Evolutionary conservation across 2,888 invertebrate genomes (phyloP), one percentile per base, ranked within the genome.

Genomic region (Drosophila incognita): DNA sequence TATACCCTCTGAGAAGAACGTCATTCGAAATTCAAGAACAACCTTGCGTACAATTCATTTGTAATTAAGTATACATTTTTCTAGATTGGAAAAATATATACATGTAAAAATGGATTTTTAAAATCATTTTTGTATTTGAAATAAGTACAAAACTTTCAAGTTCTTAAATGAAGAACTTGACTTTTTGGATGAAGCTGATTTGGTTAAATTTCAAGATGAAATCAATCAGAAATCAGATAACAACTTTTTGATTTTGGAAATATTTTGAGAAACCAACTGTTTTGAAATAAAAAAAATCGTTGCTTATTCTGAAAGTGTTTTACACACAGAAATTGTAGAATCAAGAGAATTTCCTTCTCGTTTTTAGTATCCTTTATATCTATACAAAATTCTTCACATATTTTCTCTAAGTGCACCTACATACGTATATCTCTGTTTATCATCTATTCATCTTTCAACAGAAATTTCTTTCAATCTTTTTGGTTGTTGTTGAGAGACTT

Each of bases 401-500:
- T 54, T 54, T 54, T 36, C 36, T 54, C 36, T 27, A n/a, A 54
- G 24, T 36, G 36, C 27, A 54, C 24, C 36, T 0, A 27, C 6
- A 42, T 11, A 29, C 36, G n/a, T 31, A n/a, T 18, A 2, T 8
- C 33, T 48, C 21, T 31, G n/a, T 56, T 52, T 70, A 64, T 60
- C 54, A 71, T 70, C 33, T 38, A 15, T 21, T 53, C 8, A 15
- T 74, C 67, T 64, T 46, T 36, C 10, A 21, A 27, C 31, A 57
- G 11, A 65, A 29, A 65, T 56, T 48, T 27, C 8, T 40, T 13
- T 40, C n/a, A 18, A 53, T 53, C 24, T 38, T 38, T 38, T 36
- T 54, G 27, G 35, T 54, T 56, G 18, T 52, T 49, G 11, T 49
- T 27, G 61, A 71, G 71, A 67, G 54, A 75, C 27, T 53, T 54